Percentiles rank a stretch among this genome's conserved stretches.
Conservation (phyloP, 2,797 vertebrate genomes). For the Danionella dracula region DNA sequence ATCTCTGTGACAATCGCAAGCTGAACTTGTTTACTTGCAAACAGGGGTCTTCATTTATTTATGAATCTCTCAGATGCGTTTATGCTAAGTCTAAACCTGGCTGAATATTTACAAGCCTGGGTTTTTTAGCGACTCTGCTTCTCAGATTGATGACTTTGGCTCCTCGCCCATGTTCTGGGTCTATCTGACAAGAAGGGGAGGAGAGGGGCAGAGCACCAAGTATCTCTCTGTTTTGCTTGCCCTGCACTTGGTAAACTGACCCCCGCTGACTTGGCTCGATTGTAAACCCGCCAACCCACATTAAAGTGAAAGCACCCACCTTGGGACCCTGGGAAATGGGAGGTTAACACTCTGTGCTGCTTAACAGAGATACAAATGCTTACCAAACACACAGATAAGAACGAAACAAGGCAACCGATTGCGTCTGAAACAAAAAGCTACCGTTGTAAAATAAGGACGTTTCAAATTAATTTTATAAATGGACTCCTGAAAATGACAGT, state of each 20-base stretch:
- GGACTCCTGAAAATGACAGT: no score
- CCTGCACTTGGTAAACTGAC: conserved; percentile 75
- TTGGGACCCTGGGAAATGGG: conserved; percentile 32
- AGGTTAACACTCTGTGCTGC: conserved; percentile 6
- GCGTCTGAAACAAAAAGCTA: no score
- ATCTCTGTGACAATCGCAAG: conserved; percentile 51
- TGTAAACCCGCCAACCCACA: conserved; percentile 67
- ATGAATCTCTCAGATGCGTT: neutral
- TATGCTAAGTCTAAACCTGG: conserved; percentile 12
- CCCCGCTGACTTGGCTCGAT: conserved; percentile 65
- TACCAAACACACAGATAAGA: conserved; percentile 2
- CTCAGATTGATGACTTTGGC: conserved; percentile 76
- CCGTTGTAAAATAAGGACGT: no score
- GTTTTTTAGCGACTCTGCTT: conserved; percentile 29
- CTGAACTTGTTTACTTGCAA: conserved; percentile 51
- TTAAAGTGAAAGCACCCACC: conserved; percentile 57
- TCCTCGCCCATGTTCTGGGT: conserved; percentile 69
- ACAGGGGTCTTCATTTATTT: conserved; percentile 13
- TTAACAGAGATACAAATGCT: conserved; percentile 5
- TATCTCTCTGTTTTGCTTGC: conserved; percentile 77
- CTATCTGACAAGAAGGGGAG: conserved; percentile 74
- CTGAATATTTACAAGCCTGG: conserved; percentile 22
- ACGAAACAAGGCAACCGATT: neutral
- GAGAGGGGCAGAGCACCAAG: conserved; percentile 48
- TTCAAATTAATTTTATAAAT: no score